Base-by-base conservation (phyloP, 2,113 vertebrate genomes). In the Channa maculata region DNA sequence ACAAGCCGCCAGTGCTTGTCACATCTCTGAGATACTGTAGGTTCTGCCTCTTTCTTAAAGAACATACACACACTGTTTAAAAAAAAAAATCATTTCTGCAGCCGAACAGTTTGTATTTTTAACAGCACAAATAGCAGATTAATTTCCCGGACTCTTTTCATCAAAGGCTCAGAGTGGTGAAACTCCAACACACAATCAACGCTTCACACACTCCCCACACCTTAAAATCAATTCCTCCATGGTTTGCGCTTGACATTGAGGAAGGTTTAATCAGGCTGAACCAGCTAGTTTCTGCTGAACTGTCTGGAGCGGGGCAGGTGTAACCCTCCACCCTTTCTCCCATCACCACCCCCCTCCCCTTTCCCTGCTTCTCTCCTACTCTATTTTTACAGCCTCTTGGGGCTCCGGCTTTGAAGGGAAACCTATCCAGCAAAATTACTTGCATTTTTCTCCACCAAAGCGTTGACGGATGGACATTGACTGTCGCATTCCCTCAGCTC, bases 361-460 rank as follows among this genome's bases (percentile, higher is more conserved):
- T 24, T 53, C 45, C 0, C 69, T 6, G 0, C 71, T 50, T 75
- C 70, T 33, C 71, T 38, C 55, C 65, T 58, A 70, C 86, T 87
- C 83, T 89, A 88, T 89, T 88, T 91, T 87, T 86, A 82, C 76
- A 80, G 84, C 79, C 88, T 92, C 84, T 88, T 73, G 86, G 86
- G 86, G 73, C 82, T 82, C 74, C 3, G 58, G 85, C 88, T 92
- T 92, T 90, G 85, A 92, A 91, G 78, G 74, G 86, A 87, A 92
- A 83, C 85, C 87, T 84, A 89, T 89, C 85, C 86, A 85, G 85
- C 85, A 88, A 91, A 92, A 90, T 91, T 83, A 75, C 85, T 91
- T 77, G 75, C 89, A 91, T 88, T 89, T 90, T 85, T 79, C 85
- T 73, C 58, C 78, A 77, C 76, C 38, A 59, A 86, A 83, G 84